A percentile compares a stretch with the other conserved stretches of the same genome.
phyloP scores from a whole-genome alignment of 2,888 invertebrate genomes.

The Epinotia demarniana region DNA sequence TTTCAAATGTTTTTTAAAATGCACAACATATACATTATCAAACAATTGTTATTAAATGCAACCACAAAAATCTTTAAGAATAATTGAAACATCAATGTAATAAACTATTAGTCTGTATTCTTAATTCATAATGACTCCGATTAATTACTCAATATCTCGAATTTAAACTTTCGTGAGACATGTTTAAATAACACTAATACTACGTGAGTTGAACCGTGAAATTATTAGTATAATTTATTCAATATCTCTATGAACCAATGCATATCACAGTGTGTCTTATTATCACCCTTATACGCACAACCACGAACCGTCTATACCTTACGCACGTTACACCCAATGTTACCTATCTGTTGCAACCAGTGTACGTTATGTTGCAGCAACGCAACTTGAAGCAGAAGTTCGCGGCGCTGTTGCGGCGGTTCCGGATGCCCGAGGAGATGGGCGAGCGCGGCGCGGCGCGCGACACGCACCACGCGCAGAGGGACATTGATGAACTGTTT shows the following conservation, averaged over 20 bases:
- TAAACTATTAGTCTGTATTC: no score
- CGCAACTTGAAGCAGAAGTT: conserved; percentile 99
- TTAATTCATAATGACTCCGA: no score
- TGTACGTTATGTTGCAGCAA: conserved; percentile 85
- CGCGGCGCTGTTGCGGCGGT: conserved; percentile 96
- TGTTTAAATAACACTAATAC: no score
- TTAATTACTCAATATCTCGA: no score
- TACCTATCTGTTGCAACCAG: conserved; percentile 20
- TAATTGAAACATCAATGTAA: not conserved
- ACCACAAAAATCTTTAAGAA: not conserved
- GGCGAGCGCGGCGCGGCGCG: conserved; percentile 86
- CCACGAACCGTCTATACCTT: no score
- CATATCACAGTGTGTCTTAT: not conserved
- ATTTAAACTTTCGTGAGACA: no score
- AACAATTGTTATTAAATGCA: not conserved
- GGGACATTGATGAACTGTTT: conserved; percentile 97
- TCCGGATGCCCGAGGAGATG: conserved; percentile 96
- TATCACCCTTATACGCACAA: not conserved
- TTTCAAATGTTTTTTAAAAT: not conserved
- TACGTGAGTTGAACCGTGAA: no score
- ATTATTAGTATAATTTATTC: no score
- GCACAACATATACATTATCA: not conserved
- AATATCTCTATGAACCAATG: no score
- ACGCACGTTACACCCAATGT: not conserved
- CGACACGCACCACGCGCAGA: conserved; percentile 90